Conservation (phyloP, 2,113 vertebrate genomes). For the Grammomys dolichurus region DNA sequence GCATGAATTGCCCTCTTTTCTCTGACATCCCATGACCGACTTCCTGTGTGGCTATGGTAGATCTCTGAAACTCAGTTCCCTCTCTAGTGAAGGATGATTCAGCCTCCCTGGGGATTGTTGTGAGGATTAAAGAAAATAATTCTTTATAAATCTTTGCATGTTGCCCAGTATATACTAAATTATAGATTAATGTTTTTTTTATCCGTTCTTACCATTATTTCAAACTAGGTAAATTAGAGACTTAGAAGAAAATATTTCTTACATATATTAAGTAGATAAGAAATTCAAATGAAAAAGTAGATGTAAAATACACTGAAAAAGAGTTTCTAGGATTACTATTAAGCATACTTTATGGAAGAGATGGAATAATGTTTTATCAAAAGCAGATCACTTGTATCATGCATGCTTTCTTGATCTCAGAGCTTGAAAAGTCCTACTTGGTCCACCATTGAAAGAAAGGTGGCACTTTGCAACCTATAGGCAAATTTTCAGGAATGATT, state of each 20-base stretch:
- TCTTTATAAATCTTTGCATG: not conserved
- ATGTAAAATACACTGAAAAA: not conserved
- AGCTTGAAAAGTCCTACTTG: not conserved
- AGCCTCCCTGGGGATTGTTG: not conserved
- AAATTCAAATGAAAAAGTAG: not conserved
- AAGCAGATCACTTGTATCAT: not conserved
- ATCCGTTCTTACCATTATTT: not conserved
- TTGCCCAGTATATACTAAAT: not conserved
- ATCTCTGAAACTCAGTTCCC: not conserved
- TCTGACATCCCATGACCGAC: not conserved
- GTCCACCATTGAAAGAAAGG: not conserved
- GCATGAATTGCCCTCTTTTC: not conserved
- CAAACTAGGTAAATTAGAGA: not conserved
- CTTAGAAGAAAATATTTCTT: not conserved
- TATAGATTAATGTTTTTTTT: not conserved
- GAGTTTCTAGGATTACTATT: not conserved
- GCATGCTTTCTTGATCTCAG: not conserved
- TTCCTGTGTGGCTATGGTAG: too few relatives aligned
- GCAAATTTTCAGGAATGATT: not conserved
- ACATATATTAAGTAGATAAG: not conserved
- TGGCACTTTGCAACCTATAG: not conserved
- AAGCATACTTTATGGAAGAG: not conserved
- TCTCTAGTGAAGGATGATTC: not conserved
- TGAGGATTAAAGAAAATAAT: not conserved
- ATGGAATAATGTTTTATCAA: not conserved